These are phyloP conservation scores for Ligdia adustata DNA, from an alignment of 2,888 invertebrate species.

Conservation along the genomic window DNA sequence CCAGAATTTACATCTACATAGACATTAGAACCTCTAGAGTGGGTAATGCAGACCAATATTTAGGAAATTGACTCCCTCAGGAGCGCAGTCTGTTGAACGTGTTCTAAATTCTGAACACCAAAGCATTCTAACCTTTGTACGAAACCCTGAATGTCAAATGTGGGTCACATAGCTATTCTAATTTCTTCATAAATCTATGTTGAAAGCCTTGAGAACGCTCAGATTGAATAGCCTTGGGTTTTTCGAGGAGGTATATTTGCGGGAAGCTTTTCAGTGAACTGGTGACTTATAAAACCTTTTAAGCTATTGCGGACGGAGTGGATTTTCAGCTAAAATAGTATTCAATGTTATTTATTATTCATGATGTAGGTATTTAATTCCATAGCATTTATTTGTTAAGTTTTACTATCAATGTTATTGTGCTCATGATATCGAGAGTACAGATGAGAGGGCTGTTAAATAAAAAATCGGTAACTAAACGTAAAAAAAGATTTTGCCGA, in stretches of 20 bases:
- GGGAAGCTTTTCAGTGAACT: conserved; percentile 13
- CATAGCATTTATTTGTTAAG: no score
- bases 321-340: not conserved
- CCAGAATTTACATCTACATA: conserved; percentile 27
- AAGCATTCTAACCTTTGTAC: conserved; percentile 53
- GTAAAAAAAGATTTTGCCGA: no score
- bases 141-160: conserved; percentile 53
- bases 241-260: conserved; percentile 31
- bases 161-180: conserved; percentile 57
- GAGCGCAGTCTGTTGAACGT: conserved; percentile 60
- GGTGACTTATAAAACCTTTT: conserved; percentile 20
- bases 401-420: no score
- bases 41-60: conserved; percentile 63
- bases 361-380: no score
- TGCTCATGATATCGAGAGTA: no score
- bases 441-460: no score
- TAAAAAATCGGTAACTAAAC: no score
- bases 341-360: not conserved
- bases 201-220: conserved; percentile 36
- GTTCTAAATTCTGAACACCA: conserved; percentile 55
- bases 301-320: conserved; percentile 2
- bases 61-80: conserved; percentile 62
- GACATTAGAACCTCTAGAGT: conserved; percentile 54
- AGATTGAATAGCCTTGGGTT: conserved; percentile 39
- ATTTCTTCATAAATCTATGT: conserved; percentile 62